phyloP scores from a whole-genome alignment of 2,888 invertebrate genomes.

The Acleris holmiana region DNA sequence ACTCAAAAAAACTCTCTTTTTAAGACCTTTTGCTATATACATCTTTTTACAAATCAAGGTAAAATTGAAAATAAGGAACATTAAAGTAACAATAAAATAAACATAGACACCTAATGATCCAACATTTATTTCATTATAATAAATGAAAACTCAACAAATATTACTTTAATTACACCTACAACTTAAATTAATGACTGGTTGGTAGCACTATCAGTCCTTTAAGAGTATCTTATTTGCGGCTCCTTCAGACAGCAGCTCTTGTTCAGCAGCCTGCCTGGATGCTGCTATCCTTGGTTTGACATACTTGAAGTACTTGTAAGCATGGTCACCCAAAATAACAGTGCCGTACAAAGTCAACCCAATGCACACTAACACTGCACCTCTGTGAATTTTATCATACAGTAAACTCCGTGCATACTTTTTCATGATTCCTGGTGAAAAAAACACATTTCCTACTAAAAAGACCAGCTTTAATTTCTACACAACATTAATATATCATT shows the following conservation, averaged over 20 bases:
- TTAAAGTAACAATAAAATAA: not conserved
- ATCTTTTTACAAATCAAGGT: no score
- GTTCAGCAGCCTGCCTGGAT: conserved; percentile 64
- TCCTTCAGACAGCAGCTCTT: conserved; percentile 80
- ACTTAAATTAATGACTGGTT: conserved; percentile 36
- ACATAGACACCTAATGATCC: conserved; percentile 5
- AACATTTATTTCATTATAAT: conserved; percentile 14
- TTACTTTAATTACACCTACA: conserved; percentile 27
- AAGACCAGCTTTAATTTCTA: no score
- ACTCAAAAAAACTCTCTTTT: no score
- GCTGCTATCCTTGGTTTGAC: conserved; percentile 71
- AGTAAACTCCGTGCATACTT: conserved; percentile 68
- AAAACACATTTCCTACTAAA: conserved; percentile 7
- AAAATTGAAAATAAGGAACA: not conserved
- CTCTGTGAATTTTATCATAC: conserved; percentile 78
- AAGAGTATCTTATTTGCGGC: conserved; percentile 64
- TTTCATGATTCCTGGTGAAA: conserved; percentile 66
- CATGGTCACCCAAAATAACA: conserved; percentile 62
- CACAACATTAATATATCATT: no score
- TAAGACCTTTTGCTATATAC: no score
- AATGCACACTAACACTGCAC: conserved; percentile 73
- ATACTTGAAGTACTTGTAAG: conserved; percentile 72
- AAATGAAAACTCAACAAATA: conserved; percentile 14
- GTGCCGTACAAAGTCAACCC: conserved; percentile 69
- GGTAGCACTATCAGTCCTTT: conserved; percentile 44